Evolutionary conservation across 2,797 vertebrate species (phyloP).

Genomic region (Hoplostethus atlanticus): DNA sequence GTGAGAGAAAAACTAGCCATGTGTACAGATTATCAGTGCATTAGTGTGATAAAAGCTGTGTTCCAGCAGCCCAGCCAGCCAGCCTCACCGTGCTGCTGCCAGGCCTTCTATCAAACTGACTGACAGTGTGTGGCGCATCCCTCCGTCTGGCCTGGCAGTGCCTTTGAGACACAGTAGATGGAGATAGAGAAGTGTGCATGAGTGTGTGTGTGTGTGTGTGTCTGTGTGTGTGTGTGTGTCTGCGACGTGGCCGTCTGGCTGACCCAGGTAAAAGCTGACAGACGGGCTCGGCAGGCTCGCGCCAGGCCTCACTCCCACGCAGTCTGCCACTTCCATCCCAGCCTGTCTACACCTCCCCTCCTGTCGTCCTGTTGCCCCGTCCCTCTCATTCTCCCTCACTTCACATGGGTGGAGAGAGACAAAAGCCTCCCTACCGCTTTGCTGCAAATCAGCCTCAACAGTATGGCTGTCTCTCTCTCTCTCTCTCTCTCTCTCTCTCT

Average conservation of each 20-base stretch:
- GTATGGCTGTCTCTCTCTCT: conserved; percentile 36
- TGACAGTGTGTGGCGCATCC: conserved; percentile 59
- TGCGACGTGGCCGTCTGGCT: conserved; percentile 43
- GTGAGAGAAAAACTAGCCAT: conserved; percentile 48
- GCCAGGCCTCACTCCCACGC: conserved; percentile 61
- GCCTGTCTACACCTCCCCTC: conserved; percentile 33
- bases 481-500: conserved; percentile 21
- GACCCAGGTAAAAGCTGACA: conserved; percentile 72
- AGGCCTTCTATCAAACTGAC: conserved; percentile 65
- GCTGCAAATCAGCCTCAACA: conserved; percentile 51
- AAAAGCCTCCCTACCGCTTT: conserved; percentile 39
- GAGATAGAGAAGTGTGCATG: conserved; percentile 30
- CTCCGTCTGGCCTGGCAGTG: conserved; percentile 48
- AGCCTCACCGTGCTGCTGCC: conserved; percentile 54
- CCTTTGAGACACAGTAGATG: conserved; percentile 49
- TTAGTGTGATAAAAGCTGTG: conserved; percentile 70
- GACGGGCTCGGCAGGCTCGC: conserved; percentile 56
- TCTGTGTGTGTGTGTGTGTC: conserved; percentile 18
- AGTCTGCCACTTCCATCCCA: conserved; percentile 59
- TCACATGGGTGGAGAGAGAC: conserved; percentile 28
- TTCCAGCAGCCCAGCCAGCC: conserved; percentile 50
- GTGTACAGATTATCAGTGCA: conserved; percentile 72
- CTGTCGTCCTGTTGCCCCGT: conserved; percentile 12
- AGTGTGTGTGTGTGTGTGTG: conserved; percentile 21
- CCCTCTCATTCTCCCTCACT: conserved; percentile 31